A percentile compares a stretch with the other conserved stretches of the same genome.
These are phyloP conservation scores for Chaetodon auriga DNA, from an alignment of 2,113 vertebrate species.

Conservation along the genomic window DNA sequence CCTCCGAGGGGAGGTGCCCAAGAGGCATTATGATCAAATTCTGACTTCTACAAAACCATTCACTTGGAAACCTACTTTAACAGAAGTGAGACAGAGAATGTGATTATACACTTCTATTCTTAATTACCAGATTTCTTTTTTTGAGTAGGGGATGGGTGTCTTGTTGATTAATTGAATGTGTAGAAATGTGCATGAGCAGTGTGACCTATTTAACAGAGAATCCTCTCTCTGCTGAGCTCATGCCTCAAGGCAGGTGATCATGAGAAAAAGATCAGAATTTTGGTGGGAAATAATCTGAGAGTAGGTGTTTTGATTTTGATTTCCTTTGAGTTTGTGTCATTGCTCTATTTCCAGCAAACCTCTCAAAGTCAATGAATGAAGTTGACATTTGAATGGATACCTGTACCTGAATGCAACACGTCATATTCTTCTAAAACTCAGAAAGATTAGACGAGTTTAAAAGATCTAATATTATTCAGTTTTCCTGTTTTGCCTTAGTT, in stretches of 20 bases:
- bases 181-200: slow-evolving; percentile 20
- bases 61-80: background rate
- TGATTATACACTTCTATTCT: background rate
- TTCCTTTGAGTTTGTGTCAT: slow-evolving; percentile 3
- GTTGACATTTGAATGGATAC: background rate
- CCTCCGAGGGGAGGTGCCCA: too few species aligned
- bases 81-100: background rate
- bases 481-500: too few species aligned
- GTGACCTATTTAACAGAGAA: slow-evolving; percentile 47
- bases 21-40: too few species aligned
- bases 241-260: slow-evolving; percentile 1
- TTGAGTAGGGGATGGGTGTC: background rate
- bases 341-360: slow-evolving; percentile 5
- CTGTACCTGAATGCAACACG: background rate
- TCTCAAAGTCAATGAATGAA: background rate
- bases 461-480: too few species aligned
- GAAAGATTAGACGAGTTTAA: background rate
- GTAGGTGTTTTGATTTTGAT: background rate
- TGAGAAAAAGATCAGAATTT: slow-evolving; percentile 32
- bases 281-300: background rate
- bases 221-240: slow-evolving; percentile 6
- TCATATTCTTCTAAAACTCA: background rate
- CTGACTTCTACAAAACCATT: background rate
- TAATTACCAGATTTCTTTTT: slow-evolving; percentile 2
- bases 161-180: slow-evolving; percentile 53